phyloP scores from a whole-genome alignment of 2,888 invertebrate genomes.

The Microplitis manilae region DNA sequence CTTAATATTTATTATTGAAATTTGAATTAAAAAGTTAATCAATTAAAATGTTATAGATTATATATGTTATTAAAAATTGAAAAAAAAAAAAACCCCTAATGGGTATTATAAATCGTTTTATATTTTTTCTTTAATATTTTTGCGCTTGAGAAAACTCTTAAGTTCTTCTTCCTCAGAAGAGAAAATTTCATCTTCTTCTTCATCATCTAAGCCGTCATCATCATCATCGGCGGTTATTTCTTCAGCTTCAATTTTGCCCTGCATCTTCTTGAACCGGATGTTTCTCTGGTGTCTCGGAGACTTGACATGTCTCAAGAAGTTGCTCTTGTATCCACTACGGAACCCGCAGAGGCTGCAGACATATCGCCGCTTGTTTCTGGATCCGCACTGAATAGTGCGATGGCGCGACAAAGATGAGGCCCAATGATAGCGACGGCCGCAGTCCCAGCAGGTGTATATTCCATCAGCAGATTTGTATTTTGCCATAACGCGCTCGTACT shows the following conservation, averaged over 20 bases:
- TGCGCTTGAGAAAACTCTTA: too few relatives aligned
- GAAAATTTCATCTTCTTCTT: slow-evolving; percentile 28
- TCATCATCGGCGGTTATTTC: neutral
- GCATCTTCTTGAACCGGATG: slow-evolving; percentile 22
- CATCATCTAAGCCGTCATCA: slow-evolving; percentile 6
- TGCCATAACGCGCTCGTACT: slow-evolving; percentile 35
- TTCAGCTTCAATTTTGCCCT: neutral
- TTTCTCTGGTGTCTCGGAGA: slow-evolving; percentile 46
- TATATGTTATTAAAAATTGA: too few relatives aligned
- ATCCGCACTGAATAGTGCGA: slow-evolving; percentile 48
- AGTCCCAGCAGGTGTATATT: slow-evolving; percentile 48
- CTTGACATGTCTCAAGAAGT: slow-evolving; percentile 48
- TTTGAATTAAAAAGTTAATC: too few relatives aligned
- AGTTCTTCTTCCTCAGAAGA: too few relatives aligned
- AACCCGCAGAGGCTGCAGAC: slow-evolving; percentile 47
- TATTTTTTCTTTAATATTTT: too few relatives aligned
- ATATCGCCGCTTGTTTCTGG: slow-evolving; percentile 46
- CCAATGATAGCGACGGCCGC: slow-evolving; percentile 49
- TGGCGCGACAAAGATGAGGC: slow-evolving; percentile 51
- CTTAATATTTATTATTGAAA: too few relatives aligned
- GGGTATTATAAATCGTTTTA: too few relatives aligned
- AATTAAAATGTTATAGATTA: too few relatives aligned
- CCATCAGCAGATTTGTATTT: slow-evolving; percentile 44
- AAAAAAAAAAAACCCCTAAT: too few relatives aligned
- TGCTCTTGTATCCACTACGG: slow-evolving; percentile 46